Base-by-base conservation (phyloP, 2,888 invertebrate genomes). In the Pandemis corylana region DNA sequence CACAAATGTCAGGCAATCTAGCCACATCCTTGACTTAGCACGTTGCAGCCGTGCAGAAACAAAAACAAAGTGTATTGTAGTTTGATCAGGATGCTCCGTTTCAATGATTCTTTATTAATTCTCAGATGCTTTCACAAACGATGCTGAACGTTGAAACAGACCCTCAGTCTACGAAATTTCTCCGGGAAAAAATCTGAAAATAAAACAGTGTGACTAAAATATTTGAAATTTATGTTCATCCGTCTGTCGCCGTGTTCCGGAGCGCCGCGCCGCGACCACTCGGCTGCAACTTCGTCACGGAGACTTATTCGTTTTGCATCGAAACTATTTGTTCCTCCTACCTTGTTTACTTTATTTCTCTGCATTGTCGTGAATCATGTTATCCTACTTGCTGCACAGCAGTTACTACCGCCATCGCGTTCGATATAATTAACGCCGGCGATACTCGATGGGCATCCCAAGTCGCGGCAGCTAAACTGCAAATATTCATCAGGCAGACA, bases 401-500 rank as follows among this genome's bases (percentile, higher is more conserved):
- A 46, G 10, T 46, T 13, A 46, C 46, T 46, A 12, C 46, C 4
- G 12, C 12, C n/a, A 49, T 49, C 12, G 44, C 44, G 44, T 44
- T 9, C 44, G 44, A 20, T 44, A 49, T 13, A 49, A 49, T 53
- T n/a, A 41, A 12, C 62, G 51, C 62, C 10, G n/a, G 36, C 49
- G 36, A 20, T 15, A 41, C 53, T 67, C 41, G 13, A 53, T 53
- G 36, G 66, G 36, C 66, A 41, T 28, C 51, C 7, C 13, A 15
- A 72, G 68, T 62, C 67, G 62, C 61, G 28, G 28, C 42, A n/a
- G 68, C 69, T 69, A 51, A 65, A 7, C 69, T 69, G 80, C 82
- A 83, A 84, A 82, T 84, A 83, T 81, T 83, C 80, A 84, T 82
- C 76, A 78, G 74, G 75, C 75, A 77, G 76, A 78, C 81, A 76